Evolutionary conservation across 2,888 invertebrate species (phyloP).

Genomic region (Lycia hirtaria): DNA sequence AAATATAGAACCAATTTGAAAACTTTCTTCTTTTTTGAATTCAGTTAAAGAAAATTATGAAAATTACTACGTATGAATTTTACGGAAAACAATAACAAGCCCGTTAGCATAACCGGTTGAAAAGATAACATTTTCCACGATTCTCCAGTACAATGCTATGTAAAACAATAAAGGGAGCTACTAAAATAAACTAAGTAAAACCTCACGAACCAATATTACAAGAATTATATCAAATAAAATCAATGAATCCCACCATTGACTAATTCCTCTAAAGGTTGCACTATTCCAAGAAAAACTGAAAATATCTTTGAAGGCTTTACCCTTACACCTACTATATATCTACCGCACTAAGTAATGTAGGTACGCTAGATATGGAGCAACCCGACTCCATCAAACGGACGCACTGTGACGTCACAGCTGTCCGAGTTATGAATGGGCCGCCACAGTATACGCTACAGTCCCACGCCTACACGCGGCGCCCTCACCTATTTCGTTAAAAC

Average conservation of each 20-base stretch:
- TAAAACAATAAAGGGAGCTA: too few species aligned
- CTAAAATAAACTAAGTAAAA: too few species aligned
- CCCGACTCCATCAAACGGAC: conserved; percentile 18
- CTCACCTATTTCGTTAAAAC: conserved; percentile 30
- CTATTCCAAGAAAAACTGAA: neutral
- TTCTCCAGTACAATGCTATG: too few species aligned
- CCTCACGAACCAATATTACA: too few species aligned
- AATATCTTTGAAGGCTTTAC: neutral
- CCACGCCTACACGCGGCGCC: conserved; percentile 24
- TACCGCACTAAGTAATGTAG: neutral
- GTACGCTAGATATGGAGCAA: too few species aligned
- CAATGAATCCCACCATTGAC: neutral
- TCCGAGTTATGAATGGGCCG: conserved; percentile 29
- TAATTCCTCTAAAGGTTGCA: neutral
- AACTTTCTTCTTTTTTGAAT: too few species aligned
- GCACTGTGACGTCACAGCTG: conserved; percentile 27
- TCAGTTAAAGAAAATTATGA: too few species aligned
- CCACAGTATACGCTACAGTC: conserved; percentile 19
- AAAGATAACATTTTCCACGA: too few species aligned
- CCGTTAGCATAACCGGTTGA: too few species aligned
- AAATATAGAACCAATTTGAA: too few species aligned
- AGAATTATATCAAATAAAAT: neutral
- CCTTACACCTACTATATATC: neutral
- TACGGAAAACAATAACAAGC: too few species aligned
- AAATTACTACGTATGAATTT: too few species aligned